These are phyloP conservation scores for Cataglyphis rosenhaueri DNA, from an alignment of 2,888 invertebrate genomes.

Conservation along the genomic window DNA sequence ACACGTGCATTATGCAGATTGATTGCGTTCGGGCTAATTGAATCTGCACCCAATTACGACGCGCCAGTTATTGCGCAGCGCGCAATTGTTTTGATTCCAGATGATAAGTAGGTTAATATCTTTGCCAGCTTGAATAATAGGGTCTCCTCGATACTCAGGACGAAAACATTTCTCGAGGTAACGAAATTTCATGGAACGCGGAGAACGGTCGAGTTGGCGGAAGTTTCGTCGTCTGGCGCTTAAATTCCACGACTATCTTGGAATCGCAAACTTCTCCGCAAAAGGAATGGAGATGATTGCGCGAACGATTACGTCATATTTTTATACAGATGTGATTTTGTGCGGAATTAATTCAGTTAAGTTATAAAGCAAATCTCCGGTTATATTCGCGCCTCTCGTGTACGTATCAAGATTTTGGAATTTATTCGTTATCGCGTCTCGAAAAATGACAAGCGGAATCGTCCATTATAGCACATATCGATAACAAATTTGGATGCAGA, in stretches of 20 bases:
- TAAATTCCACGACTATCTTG: constrained; percentile 63
- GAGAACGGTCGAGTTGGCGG: constrained; percentile 24
- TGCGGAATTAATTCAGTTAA: constrained; percentile 8
- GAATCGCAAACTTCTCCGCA: constrained; percentile 42
- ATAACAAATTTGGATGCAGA: constrained; percentile 7
- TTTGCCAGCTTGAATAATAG: constrained; percentile 36
- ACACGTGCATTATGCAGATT: constrained; percentile 26
- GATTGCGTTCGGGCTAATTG: constrained; percentile 25
- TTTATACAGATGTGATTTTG: neutral
- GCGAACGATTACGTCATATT: constrained; percentile 13
- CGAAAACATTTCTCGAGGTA: constrained; percentile 55
- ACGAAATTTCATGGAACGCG: constrained; percentile 24
- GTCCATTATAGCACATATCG: neutral
- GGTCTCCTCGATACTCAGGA: constrained; percentile 2
- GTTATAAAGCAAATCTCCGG: neutral
- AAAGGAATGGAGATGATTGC: constrained; percentile 6
- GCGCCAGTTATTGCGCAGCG: constrained; percentile 16
- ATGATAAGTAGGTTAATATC: constrained; percentile 31
- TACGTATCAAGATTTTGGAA: neutral
- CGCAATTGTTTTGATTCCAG: constrained; percentile 44
- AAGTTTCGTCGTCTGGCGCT: constrained; percentile 53
- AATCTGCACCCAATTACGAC: constrained; percentile 12
- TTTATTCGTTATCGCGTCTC: neutral
- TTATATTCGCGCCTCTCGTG: too few relatives aligned
- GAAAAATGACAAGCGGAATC: neutral